Evolutionary conservation across 2,113 vertebrate genomes (phyloP).

Genomic region (Zapus hudsonius): DNA sequence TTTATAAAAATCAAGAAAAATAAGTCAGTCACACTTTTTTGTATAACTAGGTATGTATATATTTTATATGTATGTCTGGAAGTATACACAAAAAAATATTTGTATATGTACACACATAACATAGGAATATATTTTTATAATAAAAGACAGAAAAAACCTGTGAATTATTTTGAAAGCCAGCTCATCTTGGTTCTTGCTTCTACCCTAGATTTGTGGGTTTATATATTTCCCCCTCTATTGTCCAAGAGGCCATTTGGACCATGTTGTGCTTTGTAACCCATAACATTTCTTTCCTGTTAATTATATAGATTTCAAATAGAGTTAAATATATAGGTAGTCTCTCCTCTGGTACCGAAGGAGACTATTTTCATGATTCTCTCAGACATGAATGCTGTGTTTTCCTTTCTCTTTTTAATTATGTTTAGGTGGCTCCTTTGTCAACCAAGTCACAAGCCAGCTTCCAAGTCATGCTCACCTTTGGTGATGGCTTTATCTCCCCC

Average conservation of each 20-base stretch:
- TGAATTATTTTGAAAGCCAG: too few relatives aligned
- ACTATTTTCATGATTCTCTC: background rate
- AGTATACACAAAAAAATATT: background rate
- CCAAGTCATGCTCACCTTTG: constrained; percentile 38
- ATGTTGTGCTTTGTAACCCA: background rate
- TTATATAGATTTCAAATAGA: too few relatives aligned
- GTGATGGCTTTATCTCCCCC: constrained; percentile 76
- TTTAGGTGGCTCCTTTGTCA: background rate
- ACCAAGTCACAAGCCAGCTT: background rate
- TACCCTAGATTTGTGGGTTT: background rate
- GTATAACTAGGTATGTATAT: background rate
- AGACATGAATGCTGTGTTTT: background rate
- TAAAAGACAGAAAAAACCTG: background rate
- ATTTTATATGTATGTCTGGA: background rate
- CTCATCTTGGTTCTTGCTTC: background rate
- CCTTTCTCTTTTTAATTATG: constrained; percentile 14
- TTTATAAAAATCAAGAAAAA: constrained; percentile 9
- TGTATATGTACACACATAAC: background rate
- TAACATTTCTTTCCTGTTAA: background rate
- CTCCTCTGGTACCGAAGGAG: background rate
- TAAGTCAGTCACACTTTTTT: background rate
- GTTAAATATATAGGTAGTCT: constrained; percentile 31
- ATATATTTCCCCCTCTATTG: background rate
- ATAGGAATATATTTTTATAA: background rate
- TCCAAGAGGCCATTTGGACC: background rate